phyloP scores from a whole-genome alignment of 2,888 invertebrate genomes.

The Kryphioiulus occultus region DNA sequence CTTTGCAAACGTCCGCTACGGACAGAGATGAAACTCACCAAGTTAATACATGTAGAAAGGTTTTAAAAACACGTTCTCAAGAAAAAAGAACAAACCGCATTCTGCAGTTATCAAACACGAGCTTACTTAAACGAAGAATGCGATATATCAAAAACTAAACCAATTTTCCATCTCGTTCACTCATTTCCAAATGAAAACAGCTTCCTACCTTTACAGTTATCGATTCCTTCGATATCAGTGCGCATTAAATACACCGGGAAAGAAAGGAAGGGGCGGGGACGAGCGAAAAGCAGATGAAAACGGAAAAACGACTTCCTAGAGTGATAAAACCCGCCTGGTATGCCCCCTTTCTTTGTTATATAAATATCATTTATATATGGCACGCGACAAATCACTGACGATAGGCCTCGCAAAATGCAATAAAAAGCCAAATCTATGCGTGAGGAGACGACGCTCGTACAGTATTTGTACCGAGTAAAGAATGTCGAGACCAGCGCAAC shows the following conservation, averaged over 20 bases:
- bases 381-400: slow-evolving; percentile 24
- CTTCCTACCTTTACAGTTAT: background rate
- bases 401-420: background rate
- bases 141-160: too few species aligned
- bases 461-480: background rate
- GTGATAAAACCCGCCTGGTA: background rate
- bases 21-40: too few species aligned
- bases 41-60: too few species aligned
- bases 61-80: too few species aligned
- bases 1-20: too few species aligned
- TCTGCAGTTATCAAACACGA: too few species aligned
- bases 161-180: background rate
- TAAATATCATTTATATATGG: background rate
- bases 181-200: background rate
- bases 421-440: background rate
- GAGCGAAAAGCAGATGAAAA: background rate
- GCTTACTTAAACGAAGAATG: too few species aligned
- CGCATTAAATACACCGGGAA: background rate
- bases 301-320: background rate
- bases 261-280: background rate
- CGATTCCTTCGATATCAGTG: background rate
- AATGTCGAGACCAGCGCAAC: background rate
- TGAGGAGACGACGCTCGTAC: background rate
- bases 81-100: too few species aligned
- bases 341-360: background rate